Percentiles rank a stretch among this genome's conserved stretches.
Conservation (phyloP, 2,888 invertebrate species). For the Ichneumoninae sp. region DNA sequence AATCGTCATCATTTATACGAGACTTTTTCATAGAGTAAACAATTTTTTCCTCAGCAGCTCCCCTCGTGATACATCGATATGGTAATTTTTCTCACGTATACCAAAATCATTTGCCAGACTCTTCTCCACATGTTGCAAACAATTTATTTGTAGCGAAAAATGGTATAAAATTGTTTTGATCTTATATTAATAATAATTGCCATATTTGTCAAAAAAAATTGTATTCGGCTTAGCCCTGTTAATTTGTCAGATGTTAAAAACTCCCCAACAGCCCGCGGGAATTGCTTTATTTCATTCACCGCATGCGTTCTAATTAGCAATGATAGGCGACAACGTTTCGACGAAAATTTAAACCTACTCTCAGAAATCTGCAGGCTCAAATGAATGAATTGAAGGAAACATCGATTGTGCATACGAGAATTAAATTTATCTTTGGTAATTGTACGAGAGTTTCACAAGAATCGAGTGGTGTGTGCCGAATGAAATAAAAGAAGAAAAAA, state of each 20-base stretch:
- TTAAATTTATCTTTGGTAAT: constrained; percentile 13
- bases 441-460: constrained; percentile 6
- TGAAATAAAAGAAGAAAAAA: constrained; percentile 11
- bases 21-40: too few relatives aligned
- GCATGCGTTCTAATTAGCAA: constrained; percentile 8
- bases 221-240: too few relatives aligned
- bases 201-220: too few relatives aligned
- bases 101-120: too few relatives aligned
- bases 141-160: too few relatives aligned
- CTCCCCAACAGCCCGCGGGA: background rate
- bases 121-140: too few relatives aligned
- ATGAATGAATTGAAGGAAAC: background rate
- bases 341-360: background rate
- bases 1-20: too few relatives aligned
- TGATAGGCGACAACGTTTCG: background rate
- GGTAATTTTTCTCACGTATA: too few relatives aligned
- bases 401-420: constrained; percentile 17
- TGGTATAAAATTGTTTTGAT: too few relatives aligned
- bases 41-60: too few relatives aligned
- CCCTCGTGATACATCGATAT: too few relatives aligned
- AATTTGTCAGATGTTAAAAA: background rate
- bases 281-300: constrained; percentile 22
- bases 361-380: background rate
- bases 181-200: too few relatives aligned
- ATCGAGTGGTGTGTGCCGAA: constrained; percentile 29